These are phyloP conservation scores for Adelosebastes latens DNA, from an alignment of 2,797 vertebrate species.

Conservation along the genomic window DNA sequence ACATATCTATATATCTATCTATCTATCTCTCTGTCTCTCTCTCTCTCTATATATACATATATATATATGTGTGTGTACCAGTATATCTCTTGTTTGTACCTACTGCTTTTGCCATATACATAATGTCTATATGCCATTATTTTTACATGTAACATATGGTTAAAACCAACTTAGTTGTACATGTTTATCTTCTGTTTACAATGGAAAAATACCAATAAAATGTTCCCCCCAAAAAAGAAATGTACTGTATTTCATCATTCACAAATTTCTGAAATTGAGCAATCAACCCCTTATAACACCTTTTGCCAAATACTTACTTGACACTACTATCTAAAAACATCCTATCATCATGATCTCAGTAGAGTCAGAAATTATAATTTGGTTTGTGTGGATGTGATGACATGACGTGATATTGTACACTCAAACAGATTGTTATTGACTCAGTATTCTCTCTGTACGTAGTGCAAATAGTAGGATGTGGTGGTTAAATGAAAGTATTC, in stretches of 20 bases:
- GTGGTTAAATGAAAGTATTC: slow-evolving; percentile 4
- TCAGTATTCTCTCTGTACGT: background rate
- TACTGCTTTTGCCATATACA: too few relatives aligned
- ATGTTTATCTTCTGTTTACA: too few relatives aligned
- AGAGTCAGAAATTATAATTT: background rate
- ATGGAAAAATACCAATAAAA: too few relatives aligned
- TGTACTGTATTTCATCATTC: background rate
- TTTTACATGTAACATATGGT: too few relatives aligned
- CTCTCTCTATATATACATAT: too few relatives aligned
- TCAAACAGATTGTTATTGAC: background rate
- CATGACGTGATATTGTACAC: background rate
- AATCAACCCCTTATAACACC: background rate
- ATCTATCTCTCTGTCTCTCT: too few relatives aligned
- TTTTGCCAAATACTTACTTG: background rate
- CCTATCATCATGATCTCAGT: background rate
- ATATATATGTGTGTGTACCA: too few relatives aligned
- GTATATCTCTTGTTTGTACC: too few relatives aligned
- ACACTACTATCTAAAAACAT: background rate
- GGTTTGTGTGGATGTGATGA: background rate
- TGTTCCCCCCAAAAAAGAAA: too few relatives aligned
- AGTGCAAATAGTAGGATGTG: background rate
- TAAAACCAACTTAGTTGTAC: too few relatives aligned
- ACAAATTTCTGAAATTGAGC: background rate
- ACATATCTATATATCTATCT: too few relatives aligned
- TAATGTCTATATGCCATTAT: too few relatives aligned